These are phyloP conservation scores for Circaetus cinerascens DNA, from an alignment of 2,113 vertebrate species.

Conservation along the genomic window DNA sequence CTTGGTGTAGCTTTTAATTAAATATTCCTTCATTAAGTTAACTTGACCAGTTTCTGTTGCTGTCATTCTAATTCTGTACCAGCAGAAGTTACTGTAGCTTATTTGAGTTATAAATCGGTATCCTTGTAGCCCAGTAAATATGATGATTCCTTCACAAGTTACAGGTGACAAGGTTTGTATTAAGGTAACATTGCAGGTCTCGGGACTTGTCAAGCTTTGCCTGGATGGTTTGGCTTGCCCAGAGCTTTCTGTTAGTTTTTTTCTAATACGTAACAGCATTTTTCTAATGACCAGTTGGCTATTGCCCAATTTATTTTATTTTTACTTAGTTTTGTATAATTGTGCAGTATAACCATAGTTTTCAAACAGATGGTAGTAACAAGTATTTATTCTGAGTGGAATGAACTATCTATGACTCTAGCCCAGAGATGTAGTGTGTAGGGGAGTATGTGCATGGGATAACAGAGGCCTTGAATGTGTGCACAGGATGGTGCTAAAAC, in stretches of 20 bases:
- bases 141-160: not conserved
- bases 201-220: not conserved
- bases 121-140: not conserved
- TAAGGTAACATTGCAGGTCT: not conserved
- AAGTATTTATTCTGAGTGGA: not conserved
- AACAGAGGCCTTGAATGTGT: not conserved
- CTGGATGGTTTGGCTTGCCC: not conserved
- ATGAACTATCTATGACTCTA: not conserved
- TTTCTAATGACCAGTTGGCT: not conserved
- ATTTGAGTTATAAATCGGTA: not conserved
- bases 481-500: not conserved
- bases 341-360: not conserved
- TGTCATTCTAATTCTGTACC: not conserved
- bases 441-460: not conserved
- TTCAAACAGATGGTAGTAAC: not conserved
- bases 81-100: not conserved
- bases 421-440: not conserved
- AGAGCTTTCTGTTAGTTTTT: not conserved
- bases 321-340: not conserved
- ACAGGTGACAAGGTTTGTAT: not conserved
- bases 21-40: not conserved
- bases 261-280: not conserved
- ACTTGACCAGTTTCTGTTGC: not conserved
- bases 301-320: not conserved
- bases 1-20: not conserved